Percentiles rank a stretch among this genome's conserved stretches.
These are phyloP conservation scores for Halcyon badia DNA, from an alignment of 2,797 vertebrate species.

Conservation along the genomic window DNA sequence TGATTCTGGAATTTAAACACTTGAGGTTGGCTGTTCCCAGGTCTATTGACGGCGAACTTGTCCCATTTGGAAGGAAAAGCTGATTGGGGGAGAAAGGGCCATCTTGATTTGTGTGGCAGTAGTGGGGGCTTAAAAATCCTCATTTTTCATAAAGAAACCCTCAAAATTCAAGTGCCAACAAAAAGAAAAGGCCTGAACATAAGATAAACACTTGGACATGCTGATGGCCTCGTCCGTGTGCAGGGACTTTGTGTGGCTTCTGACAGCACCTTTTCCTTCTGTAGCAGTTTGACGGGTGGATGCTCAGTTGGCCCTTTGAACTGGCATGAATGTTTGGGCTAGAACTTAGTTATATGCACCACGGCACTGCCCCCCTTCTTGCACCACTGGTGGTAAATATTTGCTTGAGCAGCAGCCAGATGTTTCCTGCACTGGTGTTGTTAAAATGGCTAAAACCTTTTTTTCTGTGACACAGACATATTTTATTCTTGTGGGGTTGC, in stretches of 20 bases:
- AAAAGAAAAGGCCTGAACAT: neutral
- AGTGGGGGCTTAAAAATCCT: neutral
- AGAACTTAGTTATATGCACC: neutral
- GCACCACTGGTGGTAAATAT: neutral
- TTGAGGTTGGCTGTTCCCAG: neutral
- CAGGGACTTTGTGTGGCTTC: neutral
- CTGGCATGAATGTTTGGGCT: neutral
- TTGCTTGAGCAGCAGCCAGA: neutral
- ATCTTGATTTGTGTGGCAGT: fast-evolving
- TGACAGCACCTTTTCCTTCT: neutral
- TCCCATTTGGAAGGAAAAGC: neutral
- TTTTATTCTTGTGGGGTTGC: fast-evolving
- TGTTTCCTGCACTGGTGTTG: neutral
- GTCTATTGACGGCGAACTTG: neutral
- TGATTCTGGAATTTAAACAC: neutral
- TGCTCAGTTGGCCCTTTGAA: neutral
- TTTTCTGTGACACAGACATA: neutral
- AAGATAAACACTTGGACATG: neutral
- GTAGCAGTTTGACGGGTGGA: neutral
- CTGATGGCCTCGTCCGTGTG: neutral
- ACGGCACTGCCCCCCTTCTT: neutral
- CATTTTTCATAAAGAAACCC: neutral
- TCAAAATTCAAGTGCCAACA: neutral
- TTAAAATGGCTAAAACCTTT: neutral
- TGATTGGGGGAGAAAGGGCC: fast-evolving